phyloP scores from a whole-genome alignment of 2,888 invertebrate genomes.

The Brenthis ino region DNA sequence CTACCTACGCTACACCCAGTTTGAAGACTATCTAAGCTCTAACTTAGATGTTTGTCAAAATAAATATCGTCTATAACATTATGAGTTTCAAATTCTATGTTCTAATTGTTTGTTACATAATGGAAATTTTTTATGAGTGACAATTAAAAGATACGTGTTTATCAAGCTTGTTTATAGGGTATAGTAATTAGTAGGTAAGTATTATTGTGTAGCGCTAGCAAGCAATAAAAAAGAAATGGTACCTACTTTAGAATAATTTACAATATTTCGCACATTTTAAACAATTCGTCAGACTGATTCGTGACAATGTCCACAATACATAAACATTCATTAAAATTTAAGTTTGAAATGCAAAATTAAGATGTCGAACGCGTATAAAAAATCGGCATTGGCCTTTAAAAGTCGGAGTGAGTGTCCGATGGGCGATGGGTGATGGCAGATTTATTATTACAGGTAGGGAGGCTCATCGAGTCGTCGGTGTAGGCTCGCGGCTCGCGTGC shows the following conservation, averaged over 20 bases:
- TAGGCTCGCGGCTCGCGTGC: slow-evolving; percentile 63
- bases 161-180: too few species aligned
- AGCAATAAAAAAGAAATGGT: too few species aligned
- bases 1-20: slow-evolving; percentile 17
- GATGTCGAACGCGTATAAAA: slow-evolving; percentile 39
- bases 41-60: neutral
- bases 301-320: neutral
- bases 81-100: too few species aligned
- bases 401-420: slow-evolving; percentile 43
- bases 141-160: too few species aligned
- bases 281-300: too few species aligned
- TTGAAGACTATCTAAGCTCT: neutral
- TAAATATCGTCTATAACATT: too few species aligned
- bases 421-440: slow-evolving; percentile 40
- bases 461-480: slow-evolving; percentile 51
- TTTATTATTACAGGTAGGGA: slow-evolving; percentile 49
- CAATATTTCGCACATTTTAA: too few species aligned
- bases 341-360: slow-evolving; percentile 35
- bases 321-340: slow-evolving; percentile 13
- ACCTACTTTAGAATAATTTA: too few species aligned
- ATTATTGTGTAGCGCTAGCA: too few species aligned
- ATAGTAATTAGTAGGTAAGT: too few species aligned
- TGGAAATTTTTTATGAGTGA: too few species aligned
- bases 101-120: too few species aligned
- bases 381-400: slow-evolving; percentile 40